Evolutionary conservation across 2,113 vertebrate genomes (phyloP).

Genomic region (Scortum barcoo): DNA sequence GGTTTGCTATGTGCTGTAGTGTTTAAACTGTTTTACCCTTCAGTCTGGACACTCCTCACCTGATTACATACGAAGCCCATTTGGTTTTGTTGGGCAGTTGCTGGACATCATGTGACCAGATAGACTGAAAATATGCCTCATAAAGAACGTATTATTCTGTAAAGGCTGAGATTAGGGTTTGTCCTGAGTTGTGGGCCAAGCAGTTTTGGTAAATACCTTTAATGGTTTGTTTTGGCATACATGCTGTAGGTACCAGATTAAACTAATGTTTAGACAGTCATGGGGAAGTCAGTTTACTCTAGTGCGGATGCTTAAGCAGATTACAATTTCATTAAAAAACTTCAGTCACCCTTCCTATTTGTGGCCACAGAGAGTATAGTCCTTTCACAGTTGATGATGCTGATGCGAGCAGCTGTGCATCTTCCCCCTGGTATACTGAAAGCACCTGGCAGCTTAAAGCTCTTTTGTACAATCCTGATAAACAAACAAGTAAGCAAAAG

Average conservation of each 20-base stretch:
- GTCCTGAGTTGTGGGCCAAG: slow-evolving; percentile 12
- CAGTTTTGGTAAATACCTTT: slow-evolving; percentile 17
- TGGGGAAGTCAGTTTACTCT: slow-evolving; percentile 31
- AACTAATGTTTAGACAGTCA: slow-evolving; percentile 43
- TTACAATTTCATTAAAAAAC: slow-evolving; percentile 57
- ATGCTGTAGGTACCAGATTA: slow-evolving; percentile 26
- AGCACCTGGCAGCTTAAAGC: slow-evolving; percentile 68
- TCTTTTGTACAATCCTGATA: slow-evolving; percentile 65
- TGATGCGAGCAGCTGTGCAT: slow-evolving; percentile 56
- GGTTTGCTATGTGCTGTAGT: neutral
- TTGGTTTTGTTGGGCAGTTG: neutral
- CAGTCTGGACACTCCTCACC: neutral
- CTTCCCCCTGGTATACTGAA: slow-evolving; percentile 57
- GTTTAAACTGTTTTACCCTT: neutral
- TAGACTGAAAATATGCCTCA: neutral
- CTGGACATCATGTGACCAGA: neutral
- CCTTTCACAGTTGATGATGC: slow-evolving; percentile 11
- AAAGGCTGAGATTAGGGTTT: slow-evolving; percentile 35
- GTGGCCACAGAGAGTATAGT: neutral
- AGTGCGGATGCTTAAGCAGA: slow-evolving; percentile 56
- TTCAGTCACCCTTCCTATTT: slow-evolving; percentile 28
- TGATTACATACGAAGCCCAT: neutral
- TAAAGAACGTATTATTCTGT: slow-evolving; percentile 21
- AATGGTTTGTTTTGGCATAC: slow-evolving; percentile 44
- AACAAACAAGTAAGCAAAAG: slow-evolving; percentile 77